Evolutionary conservation across 1,140 invertebrate species (phyloP), one percentile per base, ranked within the genome.

Genomic region (Nymphalis io): DNA sequence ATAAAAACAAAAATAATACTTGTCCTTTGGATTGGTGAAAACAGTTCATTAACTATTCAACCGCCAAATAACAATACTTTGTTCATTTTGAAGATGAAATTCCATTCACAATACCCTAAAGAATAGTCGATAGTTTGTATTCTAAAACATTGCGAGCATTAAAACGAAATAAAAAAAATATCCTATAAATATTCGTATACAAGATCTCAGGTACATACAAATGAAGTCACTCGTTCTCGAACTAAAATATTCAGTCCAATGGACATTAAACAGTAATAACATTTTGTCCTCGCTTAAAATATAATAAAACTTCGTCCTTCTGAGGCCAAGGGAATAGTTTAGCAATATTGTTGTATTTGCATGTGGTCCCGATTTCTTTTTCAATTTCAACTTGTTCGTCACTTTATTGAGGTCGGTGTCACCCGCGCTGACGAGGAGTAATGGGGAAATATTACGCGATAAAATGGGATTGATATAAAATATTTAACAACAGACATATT

Each of bases 231-330:
- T 20, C 10, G 16, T 51, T 51, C 18, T 20, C 46, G 20, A 51
- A 51, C 20, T 42, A 1, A 61, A 44, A 61, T 44, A 60, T 13
- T 42, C 39, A 23, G 6, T 42, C 58, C 6, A 48, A 61, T 20
- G 18, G 21, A 13, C 13, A 10, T 40, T 60, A 20, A 60, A 42
- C 3, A 46, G 44, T 27, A 46, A 51, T 63, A 53, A 46, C 23
- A 51, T 63, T 63, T 63, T 23, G 2, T 55, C 11, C 44, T 46
- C 62, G 69, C 27, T 78, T 75, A 75, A 75, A 79, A 79, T 70
- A 74, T 74, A 79, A 78, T 79, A 81, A 53, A 65, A 51, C 40
- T 15, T 44, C 61, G 44, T 40, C 46, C 62, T 21, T 53, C 27
- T n/a, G 57, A 48, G 23, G 46, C 18, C 15, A 33, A 18, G 33